Percentiles rank a stretch among this genome's conserved stretches.
These are phyloP conservation scores for Origma solitaria DNA, from an alignment of 2,113 vertebrate genomes.

Conservation along the genomic window DNA sequence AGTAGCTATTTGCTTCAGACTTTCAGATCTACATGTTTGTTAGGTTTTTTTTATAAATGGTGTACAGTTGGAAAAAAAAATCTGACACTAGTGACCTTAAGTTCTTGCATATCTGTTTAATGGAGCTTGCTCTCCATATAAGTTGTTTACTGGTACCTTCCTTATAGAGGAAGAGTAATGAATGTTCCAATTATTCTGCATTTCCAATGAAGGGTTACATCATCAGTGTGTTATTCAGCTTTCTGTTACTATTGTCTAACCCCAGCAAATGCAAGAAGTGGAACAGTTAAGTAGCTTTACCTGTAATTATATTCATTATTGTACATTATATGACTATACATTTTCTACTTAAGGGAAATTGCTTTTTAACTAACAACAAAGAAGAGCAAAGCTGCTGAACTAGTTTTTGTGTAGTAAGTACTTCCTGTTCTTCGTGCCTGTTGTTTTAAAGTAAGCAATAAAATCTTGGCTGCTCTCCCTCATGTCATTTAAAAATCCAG, in stretches of 20 bases:
- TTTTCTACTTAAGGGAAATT: not conserved
- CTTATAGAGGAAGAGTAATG: not conserved
- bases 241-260: not conserved
- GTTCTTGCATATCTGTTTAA: not conserved
- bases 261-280: not conserved
- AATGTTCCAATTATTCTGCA: not conserved
- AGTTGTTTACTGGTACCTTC: not conserved
- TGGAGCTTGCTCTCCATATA: not conserved
- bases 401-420: not conserved
- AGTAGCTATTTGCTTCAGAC: not conserved
- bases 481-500: not conserved
- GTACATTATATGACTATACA: not conserved
- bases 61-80: not conserved
- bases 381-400: not conserved
- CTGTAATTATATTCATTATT: not conserved
- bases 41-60: not conserved
- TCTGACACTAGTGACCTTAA: not conserved
- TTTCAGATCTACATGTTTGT: not conserved
- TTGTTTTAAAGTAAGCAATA: constrained; percentile 27
- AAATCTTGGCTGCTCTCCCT: not conserved
- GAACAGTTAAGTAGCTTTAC: not conserved
- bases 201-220: not conserved
- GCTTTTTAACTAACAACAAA: not conserved
- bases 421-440: not conserved
- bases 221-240: not conserved